These are phyloP conservation scores for Brachionus paranguensis DNA, from an alignment of 1,140 invertebrate species.

Conservation along the genomic window DNA sequence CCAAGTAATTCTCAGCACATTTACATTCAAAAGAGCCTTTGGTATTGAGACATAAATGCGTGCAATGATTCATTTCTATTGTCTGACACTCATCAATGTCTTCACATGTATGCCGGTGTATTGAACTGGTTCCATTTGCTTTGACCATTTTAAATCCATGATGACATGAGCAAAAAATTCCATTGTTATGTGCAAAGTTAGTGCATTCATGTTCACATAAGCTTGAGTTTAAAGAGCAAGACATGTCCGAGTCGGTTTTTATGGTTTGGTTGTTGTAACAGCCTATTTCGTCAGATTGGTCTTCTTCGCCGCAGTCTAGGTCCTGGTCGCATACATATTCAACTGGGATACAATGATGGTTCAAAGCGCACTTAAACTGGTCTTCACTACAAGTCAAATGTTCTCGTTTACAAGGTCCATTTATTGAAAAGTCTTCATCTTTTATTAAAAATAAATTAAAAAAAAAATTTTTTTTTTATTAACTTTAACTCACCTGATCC, in stretches of 20 bases:
- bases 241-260: neutral
- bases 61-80: conserved; percentile 28
- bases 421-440: conserved; percentile 2
- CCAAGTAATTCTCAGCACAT: conserved; percentile 22
- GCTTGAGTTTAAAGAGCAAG: neutral
- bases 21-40: conserved; percentile 38
- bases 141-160: conserved; percentile 17
- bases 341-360: conserved; percentile 3
- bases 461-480: neutral
- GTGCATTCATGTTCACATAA: conserved; percentile 15
- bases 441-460: neutral
- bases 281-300: conserved; percentile 25
- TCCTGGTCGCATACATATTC: conserved; percentile 34
- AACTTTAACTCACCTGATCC: conserved; percentile 45
- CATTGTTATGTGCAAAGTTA: neutral
- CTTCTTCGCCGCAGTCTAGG: neutral
- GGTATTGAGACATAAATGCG: conserved; percentile 8
- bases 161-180: conserved; percentile 26
- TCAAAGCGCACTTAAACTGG: neutral
- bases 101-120: neutral
- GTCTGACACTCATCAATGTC: conserved; percentile 16
- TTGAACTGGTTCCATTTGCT: neutral
- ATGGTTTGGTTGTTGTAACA: conserved; percentile 11
- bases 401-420: neutral
- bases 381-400: neutral